Evolutionary conservation across 2,113 vertebrate species (phyloP), one percentile per base, ranked within the genome.

Genomic region (Ploceus nigricollis): DNA sequence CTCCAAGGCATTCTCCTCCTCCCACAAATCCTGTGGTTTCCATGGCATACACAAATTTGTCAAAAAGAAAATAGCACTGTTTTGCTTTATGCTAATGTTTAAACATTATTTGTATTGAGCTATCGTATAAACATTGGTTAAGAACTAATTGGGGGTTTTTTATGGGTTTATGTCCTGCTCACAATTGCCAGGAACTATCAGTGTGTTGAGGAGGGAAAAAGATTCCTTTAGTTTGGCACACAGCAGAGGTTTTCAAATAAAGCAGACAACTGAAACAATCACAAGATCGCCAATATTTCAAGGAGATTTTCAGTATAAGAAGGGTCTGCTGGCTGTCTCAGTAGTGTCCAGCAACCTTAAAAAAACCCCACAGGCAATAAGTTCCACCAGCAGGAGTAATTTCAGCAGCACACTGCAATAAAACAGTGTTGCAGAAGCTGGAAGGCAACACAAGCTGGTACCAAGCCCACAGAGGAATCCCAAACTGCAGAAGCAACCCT

Each of bases 51-150:
- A 85, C 65, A 72, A 76, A 89, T 85, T 76, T 82, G 61, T 48
- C 50, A 53, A 87, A 76, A 82, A 54, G 16, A 70, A 95, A 92
- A 87, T 57, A 91, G n/a, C 45, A 45, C 24, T 47, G 71, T 60
- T 91, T 91, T 94, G 39, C 68, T 50, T 66, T 81, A 78, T 83
- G 82, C 25, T 75, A 58, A 66, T 81, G 51, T 84, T 72, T 81
- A 90, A 94, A 95, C 39, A 51, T 87, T 40, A 90, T 92, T 93
- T 93, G n/a, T 77, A 72, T 63, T 69, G 66, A 94, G 79, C 58
- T 90, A 42, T 33, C 85, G 54, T 65, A 77, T 79, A 96, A 94
- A 96, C 64, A 86, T 33, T 70, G 44, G 51, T 63, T 94, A 88
- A 93, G 76, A 92, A 93, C 48, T 86, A 88, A 89, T 58, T 94